Evolutionary conservation across 1,140 invertebrate genomes (phyloP).

Genomic region (Sminthurides bifidus): DNA sequence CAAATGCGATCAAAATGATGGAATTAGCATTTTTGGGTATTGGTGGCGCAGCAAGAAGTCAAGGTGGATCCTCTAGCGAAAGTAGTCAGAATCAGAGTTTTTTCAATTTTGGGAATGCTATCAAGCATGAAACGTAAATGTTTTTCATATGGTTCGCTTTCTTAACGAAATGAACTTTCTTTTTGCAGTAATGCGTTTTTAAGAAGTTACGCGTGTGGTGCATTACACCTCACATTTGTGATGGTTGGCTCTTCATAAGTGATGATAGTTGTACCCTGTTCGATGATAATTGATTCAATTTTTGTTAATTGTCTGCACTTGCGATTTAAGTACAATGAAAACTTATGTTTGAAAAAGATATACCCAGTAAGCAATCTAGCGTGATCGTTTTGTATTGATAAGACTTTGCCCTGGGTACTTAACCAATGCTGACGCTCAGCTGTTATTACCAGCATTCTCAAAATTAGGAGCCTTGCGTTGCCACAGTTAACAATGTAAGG

Average conservation of each 20-base stretch:
- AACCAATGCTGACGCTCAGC: too few species aligned
- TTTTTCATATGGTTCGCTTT: background rate
- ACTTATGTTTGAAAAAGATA: too few species aligned
- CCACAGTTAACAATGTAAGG: too few species aligned
- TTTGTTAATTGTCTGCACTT: too few species aligned
- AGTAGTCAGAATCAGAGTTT: background rate
- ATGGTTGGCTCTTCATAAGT: background rate
- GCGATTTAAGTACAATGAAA: too few species aligned
- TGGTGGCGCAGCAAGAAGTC: constrained; percentile 12
- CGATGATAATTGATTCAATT: too few species aligned
- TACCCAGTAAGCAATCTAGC: too few species aligned
- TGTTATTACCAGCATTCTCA: too few species aligned
- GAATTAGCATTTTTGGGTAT: constrained; percentile 27
- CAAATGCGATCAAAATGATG: constrained; percentile 17
- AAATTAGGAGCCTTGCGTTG: too few species aligned
- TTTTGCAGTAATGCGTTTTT: background rate
- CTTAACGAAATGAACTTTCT: background rate
- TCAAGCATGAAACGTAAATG: constrained; percentile 1
- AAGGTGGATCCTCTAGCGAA: too few species aligned
- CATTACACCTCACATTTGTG: background rate
- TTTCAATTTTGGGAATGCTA: background rate
- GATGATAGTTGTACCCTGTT: background rate
- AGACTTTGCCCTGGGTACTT: too few species aligned
- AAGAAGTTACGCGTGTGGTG: background rate
- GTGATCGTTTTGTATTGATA: too few species aligned